Base-by-base conservation (phyloP, 2,797 vertebrate genomes). In the Hapalemur alaotrensis region DNA sequence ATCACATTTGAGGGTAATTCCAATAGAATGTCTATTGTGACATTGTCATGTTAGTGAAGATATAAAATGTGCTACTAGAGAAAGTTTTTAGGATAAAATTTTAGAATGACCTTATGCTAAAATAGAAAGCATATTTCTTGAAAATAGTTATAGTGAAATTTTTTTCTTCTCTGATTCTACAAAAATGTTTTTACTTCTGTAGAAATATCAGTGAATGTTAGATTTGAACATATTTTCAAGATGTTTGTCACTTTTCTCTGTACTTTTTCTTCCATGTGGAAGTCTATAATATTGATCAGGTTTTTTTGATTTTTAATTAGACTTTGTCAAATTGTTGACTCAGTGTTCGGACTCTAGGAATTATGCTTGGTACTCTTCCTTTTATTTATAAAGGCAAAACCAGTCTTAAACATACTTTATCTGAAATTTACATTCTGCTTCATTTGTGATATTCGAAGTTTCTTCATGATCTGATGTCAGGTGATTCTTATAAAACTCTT, bases 161-260 rank as follows among this genome's bases (percentile, higher is more conserved):
- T 95, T 75, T 57, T 92, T 94, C n/a, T 91, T 89, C 75, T 54
- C 69, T 22, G 61, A 59, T 43, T 67, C 54, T 84, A 43, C 35
- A 69, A 93, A 86, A 72, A 59, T 85, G 18, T 80, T 84, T 93
- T 82, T 80, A 88, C 61, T 80, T 86, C 3, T 13, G 72, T 72
- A 82, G 54, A 93, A 86, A 52, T 96, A 76, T 89, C n/a, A 76
- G 1, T 88, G 28, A 80, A 89, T 32, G 28, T 90, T 92, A 84
- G 17, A 67, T 75, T 84, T 89, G 59, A 91, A 80, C 48, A 72
- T 7, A n/a, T 70, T 94, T 95, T 94, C 28, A 73, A 61, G 28
- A 46, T 79, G 2, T 75, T 10, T 52, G 0, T 8, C 7, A 14
- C 38, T 73, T 76, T 92, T 43, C 14, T 94, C 43, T 91, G 38